phyloP scores from a whole-genome alignment of 2,797 vertebrate species.

The Hephaestus fuliginosus region DNA sequence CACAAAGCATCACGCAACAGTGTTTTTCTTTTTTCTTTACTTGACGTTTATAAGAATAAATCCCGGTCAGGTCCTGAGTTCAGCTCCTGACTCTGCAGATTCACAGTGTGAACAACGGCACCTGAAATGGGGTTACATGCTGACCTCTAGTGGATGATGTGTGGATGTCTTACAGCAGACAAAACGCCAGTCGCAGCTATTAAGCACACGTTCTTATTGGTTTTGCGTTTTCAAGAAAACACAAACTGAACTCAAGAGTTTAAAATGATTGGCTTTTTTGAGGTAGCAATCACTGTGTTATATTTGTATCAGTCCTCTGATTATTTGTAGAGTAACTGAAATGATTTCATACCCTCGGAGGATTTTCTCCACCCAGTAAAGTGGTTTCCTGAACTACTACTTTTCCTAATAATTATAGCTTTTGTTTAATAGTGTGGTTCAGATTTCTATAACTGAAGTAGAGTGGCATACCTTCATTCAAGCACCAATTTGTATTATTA shows the following conservation, averaged over 20 bases:
- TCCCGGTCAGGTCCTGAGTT: conserved; percentile 9
- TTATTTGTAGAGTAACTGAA: not conserved
- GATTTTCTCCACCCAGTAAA: not conserved
- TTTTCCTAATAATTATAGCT: not conserved
- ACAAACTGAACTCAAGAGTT: not conserved
- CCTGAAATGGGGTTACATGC: conserved; percentile 29
- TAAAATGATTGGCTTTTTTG: not conserved
- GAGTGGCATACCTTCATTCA: not conserved
- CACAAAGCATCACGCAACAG: not conserved
- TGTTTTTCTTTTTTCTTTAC: not conserved
- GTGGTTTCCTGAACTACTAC: not conserved
- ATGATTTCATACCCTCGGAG: not conserved
- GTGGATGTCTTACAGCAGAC: not conserved
- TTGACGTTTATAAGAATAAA: not conserved
- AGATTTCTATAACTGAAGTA: not conserved
- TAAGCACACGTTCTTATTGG: not conserved
- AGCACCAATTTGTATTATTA: not conserved
- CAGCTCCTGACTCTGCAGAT: conserved; percentile 32
- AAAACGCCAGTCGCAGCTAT: not conserved
- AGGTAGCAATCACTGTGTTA: not conserved
- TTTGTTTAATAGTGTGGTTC: not conserved
- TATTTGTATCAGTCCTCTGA: not conserved
- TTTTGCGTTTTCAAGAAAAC: not conserved
- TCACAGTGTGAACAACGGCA: not conserved
- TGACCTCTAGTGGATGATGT: conserved; percentile 72